Evolutionary conservation across 2,797 vertebrate species (phyloP).

Genomic region (Eleutherodactylus coqui): DNA sequence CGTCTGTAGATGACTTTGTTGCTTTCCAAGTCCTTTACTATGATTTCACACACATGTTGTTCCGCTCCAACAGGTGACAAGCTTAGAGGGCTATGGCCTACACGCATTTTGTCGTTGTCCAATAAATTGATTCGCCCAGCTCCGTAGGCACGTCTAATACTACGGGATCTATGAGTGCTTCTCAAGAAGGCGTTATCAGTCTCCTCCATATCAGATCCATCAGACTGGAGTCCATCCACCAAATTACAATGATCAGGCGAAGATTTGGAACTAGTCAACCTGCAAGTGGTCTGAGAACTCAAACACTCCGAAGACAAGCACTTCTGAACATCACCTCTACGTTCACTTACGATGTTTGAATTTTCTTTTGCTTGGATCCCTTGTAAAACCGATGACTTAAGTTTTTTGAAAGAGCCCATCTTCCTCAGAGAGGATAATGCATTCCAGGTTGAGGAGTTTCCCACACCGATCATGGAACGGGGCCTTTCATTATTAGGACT

Average conservation of each 20-base stretch:
- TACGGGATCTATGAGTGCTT: slow-evolving; percentile 88
- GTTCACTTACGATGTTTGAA: slow-evolving; percentile 67
- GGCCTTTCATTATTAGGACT: slow-evolving; percentile 73
- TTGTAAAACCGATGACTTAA: slow-evolving; percentile 91
- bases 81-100: slow-evolving; percentile 60
- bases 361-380: slow-evolving; percentile 87
- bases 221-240: slow-evolving; percentile 74
- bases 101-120: slow-evolving; percentile 71
- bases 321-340: slow-evolving; percentile 56
- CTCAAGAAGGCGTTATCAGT: slow-evolving; percentile 80
- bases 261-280: slow-evolving; percentile 63
- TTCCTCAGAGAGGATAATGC: slow-evolving; percentile 87
- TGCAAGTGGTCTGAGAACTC: slow-evolving; percentile 61
- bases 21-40: slow-evolving; percentile 71
- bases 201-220: slow-evolving; percentile 79
- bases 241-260: slow-evolving; percentile 62
- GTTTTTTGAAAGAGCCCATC: slow-evolving; percentile 95
- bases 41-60: slow-evolving; percentile 68
- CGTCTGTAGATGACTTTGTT: slow-evolving; percentile 77
- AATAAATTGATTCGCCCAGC: slow-evolving; percentile 86
- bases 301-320: slow-evolving; percentile 66
- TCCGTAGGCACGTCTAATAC: slow-evolving; percentile 90
- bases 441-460: slow-evolving; percentile 81
- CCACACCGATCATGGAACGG: slow-evolving; percentile 72
- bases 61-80: slow-evolving; percentile 64